A percentile compares a stretch with the other conserved stretches of the same genome.
Conservation (phyloP, 64 coral and sea anemone genomes). For the Hydrozoanthus tunicans region DNA sequence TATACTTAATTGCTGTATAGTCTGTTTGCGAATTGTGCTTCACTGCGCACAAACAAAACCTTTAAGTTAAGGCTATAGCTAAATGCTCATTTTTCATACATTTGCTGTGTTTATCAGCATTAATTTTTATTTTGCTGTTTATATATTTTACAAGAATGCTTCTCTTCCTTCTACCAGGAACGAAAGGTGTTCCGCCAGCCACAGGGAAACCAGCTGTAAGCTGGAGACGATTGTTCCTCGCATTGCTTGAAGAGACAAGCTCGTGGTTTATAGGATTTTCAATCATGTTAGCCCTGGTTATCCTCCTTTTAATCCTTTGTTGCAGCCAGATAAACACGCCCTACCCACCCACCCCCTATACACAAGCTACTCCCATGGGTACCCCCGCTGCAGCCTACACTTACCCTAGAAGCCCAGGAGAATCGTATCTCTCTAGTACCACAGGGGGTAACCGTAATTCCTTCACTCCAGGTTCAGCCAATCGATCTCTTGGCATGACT, state of each 20-base stretch:
- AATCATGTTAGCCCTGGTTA: constrained; percentile 74
- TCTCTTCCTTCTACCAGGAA: background rate
- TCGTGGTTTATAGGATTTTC: constrained; percentile 91
- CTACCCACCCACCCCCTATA: constrained; percentile 20
- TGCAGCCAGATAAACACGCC: constrained; percentile 53
- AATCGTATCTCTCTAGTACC: constrained; percentile 3
- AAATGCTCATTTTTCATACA: no score
- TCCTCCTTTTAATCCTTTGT: constrained; percentile 76
- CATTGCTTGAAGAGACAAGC: constrained; percentile 84
- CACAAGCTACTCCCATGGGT: background rate
- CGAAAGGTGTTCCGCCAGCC: background rate
- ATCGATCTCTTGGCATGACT: constrained; percentile 25
- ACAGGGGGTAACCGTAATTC: background rate
- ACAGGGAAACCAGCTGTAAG: constrained; percentile 21
- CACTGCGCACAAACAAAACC: no score
- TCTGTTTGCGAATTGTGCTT: no score
- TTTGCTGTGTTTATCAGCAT: no score
- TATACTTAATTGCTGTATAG: no score
- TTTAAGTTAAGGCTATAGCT: no score
- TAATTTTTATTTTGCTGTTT: no score
- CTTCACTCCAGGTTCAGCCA: constrained; percentile 24
- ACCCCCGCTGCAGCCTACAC: constrained; percentile 14
- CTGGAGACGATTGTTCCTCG: constrained; percentile 58
- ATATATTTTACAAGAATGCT: no score
- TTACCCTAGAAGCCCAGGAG: background rate